These are phyloP conservation scores for Patella caerulea DNA, from an alignment of 2,888 invertebrate species.

Conservation along the genomic window DNA sequence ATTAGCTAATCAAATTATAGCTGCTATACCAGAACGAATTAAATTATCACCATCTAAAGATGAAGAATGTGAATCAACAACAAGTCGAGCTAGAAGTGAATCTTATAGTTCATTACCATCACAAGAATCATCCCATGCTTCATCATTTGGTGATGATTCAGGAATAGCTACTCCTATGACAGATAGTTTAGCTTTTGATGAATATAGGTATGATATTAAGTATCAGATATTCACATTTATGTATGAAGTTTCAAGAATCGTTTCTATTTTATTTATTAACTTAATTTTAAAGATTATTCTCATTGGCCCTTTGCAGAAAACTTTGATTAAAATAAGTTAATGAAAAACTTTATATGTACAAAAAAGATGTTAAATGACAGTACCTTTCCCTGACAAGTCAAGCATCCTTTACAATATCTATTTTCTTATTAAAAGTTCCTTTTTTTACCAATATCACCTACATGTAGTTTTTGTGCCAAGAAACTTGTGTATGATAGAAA, in stretches of 20 bases:
- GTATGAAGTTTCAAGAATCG: background rate
- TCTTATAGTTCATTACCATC: constrained; percentile 78
- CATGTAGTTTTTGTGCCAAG: too few species aligned
- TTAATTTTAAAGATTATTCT: too few species aligned
- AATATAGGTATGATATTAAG: constrained; percentile 59
- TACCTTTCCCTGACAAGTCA: too few species aligned
- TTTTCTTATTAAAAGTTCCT: too few species aligned
- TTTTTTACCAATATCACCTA: too few species aligned
- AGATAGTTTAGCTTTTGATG: constrained; percentile 67
- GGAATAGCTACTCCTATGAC: constrained; percentile 70
- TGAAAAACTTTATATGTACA: too few species aligned
- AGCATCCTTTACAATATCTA: too few species aligned
- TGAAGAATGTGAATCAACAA: constrained; percentile 44
- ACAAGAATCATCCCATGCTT: constrained; percentile 57
- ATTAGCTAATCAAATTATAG: constrained; percentile 97
- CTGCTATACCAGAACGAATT: constrained; percentile 97
- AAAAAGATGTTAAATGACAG: too few species aligned
- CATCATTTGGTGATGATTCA: constrained; percentile 72
- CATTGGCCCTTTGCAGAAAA: too few species aligned
- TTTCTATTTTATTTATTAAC: too few species aligned
- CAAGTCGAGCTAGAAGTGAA: constrained; percentile 76
- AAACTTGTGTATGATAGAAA: too few species aligned
- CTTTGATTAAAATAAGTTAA: too few species aligned
- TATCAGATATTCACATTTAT: background rate
- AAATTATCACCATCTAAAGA: constrained; percentile 78